A percentile compares a stretch with the other conserved stretches of the same genome.
Evolutionary conservation across 1,140 invertebrate genomes (phyloP).

Genomic region (Drosophila nannoptera): DNA sequence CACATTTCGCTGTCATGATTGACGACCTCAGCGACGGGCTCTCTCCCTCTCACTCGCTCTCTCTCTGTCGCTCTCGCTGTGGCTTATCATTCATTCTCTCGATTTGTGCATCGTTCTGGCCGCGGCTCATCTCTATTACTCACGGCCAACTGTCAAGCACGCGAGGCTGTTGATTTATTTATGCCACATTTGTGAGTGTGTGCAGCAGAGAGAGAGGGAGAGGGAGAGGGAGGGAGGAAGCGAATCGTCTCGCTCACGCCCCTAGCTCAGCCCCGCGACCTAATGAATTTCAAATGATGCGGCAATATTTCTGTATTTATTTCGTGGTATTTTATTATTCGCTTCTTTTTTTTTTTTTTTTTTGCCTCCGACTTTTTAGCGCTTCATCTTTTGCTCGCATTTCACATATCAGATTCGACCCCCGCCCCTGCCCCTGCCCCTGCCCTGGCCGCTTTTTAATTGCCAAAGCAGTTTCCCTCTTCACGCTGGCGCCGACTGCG

Average conservation of each 20-base stretch:
- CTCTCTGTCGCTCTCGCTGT: too few species aligned
- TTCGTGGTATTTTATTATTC: slow-evolving; percentile 3
- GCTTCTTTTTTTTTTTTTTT: background rate
- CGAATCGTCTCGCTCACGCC: slow-evolving; percentile 33
- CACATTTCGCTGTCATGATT: slow-evolving; percentile 75
- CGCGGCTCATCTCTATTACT: slow-evolving; percentile 36
- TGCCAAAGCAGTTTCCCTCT: slow-evolving; percentile 62
- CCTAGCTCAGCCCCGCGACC: slow-evolving; percentile 21
- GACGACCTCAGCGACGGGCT: slow-evolving; percentile 45
- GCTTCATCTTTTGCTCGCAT: slow-evolving; percentile 35
- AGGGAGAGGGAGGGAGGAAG: slow-evolving; percentile 30
- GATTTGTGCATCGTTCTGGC: slow-evolving; percentile 8
- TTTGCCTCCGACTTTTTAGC: slow-evolving; percentile 5
- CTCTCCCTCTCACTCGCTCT: slow-evolving; percentile 6
- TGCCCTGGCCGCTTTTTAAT: slow-evolving; percentile 59
- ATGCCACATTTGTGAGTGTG: slow-evolving; percentile 42
- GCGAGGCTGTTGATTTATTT: slow-evolving; percentile 74
- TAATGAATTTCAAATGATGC: slow-evolving; percentile 76
- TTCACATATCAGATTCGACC: slow-evolving; percentile 46
- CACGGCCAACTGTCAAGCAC: slow-evolving; percentile 58
- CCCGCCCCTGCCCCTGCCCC: slow-evolving; percentile 56
- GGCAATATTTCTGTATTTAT: slow-evolving; percentile 55
- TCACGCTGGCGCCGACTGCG: slow-evolving; percentile 55
- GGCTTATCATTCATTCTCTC: too few species aligned
- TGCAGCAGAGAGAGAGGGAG: slow-evolving; percentile 1